A percentile compares a stretch with the other conserved stretches of the same genome.
Conservation (phyloP, 2,888 invertebrate genomes). For the Drosophila austrosaltans region DNA sequence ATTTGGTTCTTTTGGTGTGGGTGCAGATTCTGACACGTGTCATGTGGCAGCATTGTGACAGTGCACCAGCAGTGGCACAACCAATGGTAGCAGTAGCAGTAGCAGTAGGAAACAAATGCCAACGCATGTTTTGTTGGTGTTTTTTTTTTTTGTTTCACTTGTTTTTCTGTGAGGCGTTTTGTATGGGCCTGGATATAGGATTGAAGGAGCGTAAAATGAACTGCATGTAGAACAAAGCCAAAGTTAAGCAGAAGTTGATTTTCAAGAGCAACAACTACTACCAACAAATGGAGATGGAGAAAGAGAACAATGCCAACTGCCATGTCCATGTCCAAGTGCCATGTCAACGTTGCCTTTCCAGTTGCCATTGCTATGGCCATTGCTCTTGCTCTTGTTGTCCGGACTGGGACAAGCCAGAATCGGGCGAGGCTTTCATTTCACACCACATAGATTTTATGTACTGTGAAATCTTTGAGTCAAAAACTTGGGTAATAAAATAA, state of each 20-base stretch:
- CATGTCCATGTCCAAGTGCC: slow-evolving; percentile 65
- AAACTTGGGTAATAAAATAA: slow-evolving; percentile 78
- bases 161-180: slow-evolving; percentile 8
- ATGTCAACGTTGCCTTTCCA: slow-evolving; percentile 59
- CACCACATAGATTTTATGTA: slow-evolving; percentile 78
- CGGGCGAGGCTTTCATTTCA: slow-evolving; percentile 59
- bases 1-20: slow-evolving; percentile 29
- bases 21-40: slow-evolving; percentile 67
- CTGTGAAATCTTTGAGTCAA: slow-evolving; percentile 69
- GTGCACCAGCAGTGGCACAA: slow-evolving; percentile 15
- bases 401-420: slow-evolving; percentile 9
- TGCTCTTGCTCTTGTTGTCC: slow-evolving; percentile 42
- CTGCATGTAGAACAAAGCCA: slow-evolving; percentile 49
- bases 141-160: no score
- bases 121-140: slow-evolving; percentile 53
- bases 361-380: background rate
- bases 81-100: slow-evolving; percentile 1
- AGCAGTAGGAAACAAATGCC: slow-evolving; percentile 47
- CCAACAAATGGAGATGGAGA: slow-evolving; percentile 25
- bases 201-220: slow-evolving; percentile 62
- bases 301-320: slow-evolving; percentile 41
- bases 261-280: slow-evolving; percentile 47
- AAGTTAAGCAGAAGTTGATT: slow-evolving; percentile 28
- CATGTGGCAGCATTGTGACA: slow-evolving; percentile 59
- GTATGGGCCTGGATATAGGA: background rate